phyloP scores from a whole-genome alignment of 1,140 invertebrate genomes.

The Ceratosolen solmsi region DNA sequence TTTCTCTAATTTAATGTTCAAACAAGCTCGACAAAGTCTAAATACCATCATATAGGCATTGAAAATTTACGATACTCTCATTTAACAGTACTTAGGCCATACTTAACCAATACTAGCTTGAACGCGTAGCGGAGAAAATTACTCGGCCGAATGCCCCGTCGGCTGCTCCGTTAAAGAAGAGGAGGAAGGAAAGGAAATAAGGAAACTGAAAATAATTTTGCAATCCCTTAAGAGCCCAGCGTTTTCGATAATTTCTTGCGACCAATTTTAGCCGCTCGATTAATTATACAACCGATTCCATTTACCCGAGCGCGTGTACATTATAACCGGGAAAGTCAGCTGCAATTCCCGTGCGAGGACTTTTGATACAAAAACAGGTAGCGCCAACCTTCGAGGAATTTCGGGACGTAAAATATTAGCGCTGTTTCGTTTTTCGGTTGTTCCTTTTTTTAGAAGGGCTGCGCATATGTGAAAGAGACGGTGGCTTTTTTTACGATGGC shows the following conservation, averaged over 20 bases:
- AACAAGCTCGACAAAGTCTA: no score
- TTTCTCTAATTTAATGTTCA: no score
- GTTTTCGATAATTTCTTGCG: not conserved
- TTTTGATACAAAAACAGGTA: conserved; percentile 45
- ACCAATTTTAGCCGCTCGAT: conserved; percentile 5
- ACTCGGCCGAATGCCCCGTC: no score
- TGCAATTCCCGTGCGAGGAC: not conserved
- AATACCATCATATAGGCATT: no score
- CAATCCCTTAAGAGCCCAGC: not conserved
- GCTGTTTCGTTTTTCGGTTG: conserved; percentile 43
- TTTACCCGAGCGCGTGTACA: not conserved
- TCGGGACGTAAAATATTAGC: conserved; percentile 48
- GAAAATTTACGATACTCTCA: not conserved
- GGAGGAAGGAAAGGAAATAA: not conserved
- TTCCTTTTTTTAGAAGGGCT: conserved; percentile 8
- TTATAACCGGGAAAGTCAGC: conserved; percentile 27
- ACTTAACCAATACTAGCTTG: not conserved
- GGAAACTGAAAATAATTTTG: no score
- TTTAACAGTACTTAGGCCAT: not conserved
- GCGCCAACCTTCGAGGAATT: conserved; percentile 44
- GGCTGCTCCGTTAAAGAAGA: no score
- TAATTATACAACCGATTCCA: conserved; percentile 30
- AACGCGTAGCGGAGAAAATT: no score
- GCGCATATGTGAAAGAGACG: not conserved
- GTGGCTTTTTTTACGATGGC: conserved; percentile 7